Evolutionary conservation across 2,113 vertebrate species (phyloP).

Genomic region (Struthidea cinerea): DNA sequence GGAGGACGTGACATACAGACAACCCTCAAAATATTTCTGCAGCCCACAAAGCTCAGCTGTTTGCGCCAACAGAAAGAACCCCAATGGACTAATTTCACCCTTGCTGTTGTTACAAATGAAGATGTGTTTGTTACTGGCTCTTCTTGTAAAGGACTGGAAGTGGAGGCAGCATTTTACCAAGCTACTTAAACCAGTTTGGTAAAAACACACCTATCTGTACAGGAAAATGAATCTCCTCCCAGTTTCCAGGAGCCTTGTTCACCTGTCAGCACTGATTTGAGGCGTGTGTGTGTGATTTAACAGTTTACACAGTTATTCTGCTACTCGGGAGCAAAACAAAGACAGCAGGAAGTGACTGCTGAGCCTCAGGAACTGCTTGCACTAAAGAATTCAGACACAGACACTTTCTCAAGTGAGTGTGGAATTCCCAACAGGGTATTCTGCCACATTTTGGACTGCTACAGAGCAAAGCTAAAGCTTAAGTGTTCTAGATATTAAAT

Average conservation of each 20-base stretch:
- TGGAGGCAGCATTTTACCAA: not conserved
- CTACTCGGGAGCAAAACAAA: not conserved
- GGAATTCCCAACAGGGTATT: not conserved
- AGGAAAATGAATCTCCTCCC: not conserved
- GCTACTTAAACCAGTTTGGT: not conserved
- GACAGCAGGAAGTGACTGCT: not conserved
- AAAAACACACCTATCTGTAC: not conserved
- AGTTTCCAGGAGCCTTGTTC: not conserved
- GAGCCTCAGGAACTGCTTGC: not conserved
- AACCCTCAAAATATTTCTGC: not conserved
- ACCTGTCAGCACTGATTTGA: not conserved
- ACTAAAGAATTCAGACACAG: not conserved
- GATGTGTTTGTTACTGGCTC: not conserved
- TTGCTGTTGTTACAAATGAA: not conserved
- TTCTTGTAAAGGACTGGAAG: not conserved
- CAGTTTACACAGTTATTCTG: not conserved
- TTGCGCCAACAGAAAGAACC: not conserved
- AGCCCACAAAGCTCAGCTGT: not conserved
- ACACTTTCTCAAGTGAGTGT: not conserved
- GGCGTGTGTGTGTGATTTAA: not conserved
- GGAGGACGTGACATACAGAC: not conserved
- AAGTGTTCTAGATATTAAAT: not conserved
- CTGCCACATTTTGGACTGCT: not conserved
- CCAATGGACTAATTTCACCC: not conserved
- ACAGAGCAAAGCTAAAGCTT: not conserved